A percentile compares a stretch with the other conserved stretches of the same genome.
These are phyloP conservation scores for Phenganax subtilis DNA, from an alignment of 92 coral and sea anemone species.

Conservation along the genomic window DNA sequence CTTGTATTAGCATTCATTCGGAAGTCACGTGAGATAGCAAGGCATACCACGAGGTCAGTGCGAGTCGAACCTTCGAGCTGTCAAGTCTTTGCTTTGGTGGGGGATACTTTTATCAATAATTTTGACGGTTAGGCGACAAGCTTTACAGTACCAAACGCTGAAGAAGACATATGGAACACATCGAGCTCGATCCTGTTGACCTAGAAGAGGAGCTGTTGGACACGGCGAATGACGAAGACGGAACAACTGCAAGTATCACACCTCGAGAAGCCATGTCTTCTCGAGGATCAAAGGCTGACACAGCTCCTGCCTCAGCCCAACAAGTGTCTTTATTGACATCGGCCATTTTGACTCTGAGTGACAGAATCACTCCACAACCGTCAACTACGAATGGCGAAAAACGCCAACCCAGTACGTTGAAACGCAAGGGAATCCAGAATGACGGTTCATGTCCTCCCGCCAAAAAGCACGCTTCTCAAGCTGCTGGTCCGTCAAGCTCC, in stretches of 20 bases:
- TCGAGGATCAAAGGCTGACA: neutral
- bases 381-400: constrained; percentile 43
- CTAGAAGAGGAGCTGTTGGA: constrained; percentile 10
- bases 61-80: too few species aligned
- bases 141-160: too few species aligned
- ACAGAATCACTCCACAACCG: constrained; percentile 33
- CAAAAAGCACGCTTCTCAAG: constrained; percentile 47
- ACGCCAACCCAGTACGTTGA: neutral
- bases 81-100: too few species aligned
- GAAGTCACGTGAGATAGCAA: too few species aligned
- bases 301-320: constrained; percentile 16
- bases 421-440: neutral
- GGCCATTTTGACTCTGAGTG: constrained; percentile 32
- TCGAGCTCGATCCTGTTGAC: neutral
- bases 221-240: too few species aligned
- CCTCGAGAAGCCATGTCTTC: constrained; percentile 20
- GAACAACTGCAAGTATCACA: neutral
- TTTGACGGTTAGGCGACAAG: constrained; percentile 18
- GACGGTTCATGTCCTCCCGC: constrained; percentile 38
- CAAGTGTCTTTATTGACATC: constrained; percentile 37
- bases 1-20: too few species aligned
- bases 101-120: neutral
- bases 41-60: too few species aligned
- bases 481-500: too few species aligned
- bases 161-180: constrained; percentile 19